These are phyloP conservation scores for Malacoctenus gilli DNA, from an alignment of 2,797 vertebrate genomes.

Conservation along the genomic window DNA sequence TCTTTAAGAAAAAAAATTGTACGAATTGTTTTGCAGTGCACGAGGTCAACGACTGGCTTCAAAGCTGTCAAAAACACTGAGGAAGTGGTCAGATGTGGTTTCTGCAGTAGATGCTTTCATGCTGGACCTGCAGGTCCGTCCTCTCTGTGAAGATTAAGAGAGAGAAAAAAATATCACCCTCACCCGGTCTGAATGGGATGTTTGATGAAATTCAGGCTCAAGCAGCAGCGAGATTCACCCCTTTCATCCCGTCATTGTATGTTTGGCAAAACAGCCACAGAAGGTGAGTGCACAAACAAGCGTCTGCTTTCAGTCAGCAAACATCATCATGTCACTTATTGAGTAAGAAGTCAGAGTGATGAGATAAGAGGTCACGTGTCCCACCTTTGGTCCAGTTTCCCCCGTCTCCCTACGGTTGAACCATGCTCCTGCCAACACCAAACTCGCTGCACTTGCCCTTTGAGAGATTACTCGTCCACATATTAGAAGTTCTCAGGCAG, in stretches of 20 bases:
- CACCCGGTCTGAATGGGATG: constrained; percentile 12
- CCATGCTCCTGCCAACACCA: constrained; percentile 10
- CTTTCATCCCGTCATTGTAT: constrained; percentile 17
- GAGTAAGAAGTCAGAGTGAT: constrained; percentile 39
- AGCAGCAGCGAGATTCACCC: constrained; percentile 4
- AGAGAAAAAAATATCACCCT: constrained; percentile 33
- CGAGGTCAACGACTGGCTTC: too few species aligned
- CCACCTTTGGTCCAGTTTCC: constrained; percentile 61
- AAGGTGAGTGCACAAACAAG: constrained; percentile 12
- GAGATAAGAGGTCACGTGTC: constrained; percentile 49
- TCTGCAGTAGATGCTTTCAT: constrained; percentile 4
- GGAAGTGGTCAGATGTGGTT: not conserved
- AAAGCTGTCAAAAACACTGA: too few species aligned
- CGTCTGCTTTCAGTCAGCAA: constrained; percentile 39
- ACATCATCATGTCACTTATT: constrained; percentile 43
- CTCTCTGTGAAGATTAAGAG: constrained; percentile 8
- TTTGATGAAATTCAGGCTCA: constrained; percentile 19
- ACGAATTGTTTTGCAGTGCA: too few species aligned
- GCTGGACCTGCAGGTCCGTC: not conserved
- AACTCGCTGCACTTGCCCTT: constrained; percentile 8
- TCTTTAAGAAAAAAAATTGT: too few species aligned
- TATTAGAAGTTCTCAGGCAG: constrained; percentile 6
- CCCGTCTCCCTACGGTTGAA: constrained; percentile 5
- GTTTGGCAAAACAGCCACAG: constrained; percentile 14
- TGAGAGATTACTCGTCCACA: constrained; percentile 14